phyloP scores from a whole-genome alignment of 2,797 vertebrate genomes.

The Ptychadena robeensis region DNA sequence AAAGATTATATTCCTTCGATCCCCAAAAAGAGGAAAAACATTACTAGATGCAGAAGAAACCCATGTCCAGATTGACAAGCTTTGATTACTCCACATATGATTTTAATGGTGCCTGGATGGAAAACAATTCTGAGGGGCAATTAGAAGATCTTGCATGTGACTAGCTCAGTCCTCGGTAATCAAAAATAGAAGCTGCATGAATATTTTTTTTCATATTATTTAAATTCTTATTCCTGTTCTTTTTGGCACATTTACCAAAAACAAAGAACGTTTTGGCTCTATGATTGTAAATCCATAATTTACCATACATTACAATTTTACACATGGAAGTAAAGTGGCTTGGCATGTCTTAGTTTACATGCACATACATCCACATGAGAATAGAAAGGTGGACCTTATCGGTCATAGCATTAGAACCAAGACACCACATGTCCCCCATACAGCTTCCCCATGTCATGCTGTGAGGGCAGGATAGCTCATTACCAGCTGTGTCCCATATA shows the following conservation, averaged over 20 bases:
- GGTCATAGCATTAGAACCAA: too few species aligned
- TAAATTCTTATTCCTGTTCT: too few species aligned
- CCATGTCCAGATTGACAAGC: background rate
- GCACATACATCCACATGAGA: background rate
- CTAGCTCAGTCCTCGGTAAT: background rate
- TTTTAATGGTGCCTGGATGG: too few species aligned
- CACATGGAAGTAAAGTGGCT: background rate
- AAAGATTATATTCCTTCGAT: too few species aligned
- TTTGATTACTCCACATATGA: background rate
- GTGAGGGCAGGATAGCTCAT: background rate
- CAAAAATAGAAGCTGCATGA: too few species aligned
- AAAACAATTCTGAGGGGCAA: too few species aligned
- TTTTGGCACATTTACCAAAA: too few species aligned
- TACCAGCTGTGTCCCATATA: conserved; percentile 90
- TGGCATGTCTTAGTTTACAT: background rate
- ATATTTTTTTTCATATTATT: too few species aligned
- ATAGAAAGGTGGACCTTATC: background rate
- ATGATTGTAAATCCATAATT: too few species aligned
- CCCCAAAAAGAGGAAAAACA: background rate
- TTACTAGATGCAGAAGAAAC: too few species aligned
- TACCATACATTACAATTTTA: too few species aligned
- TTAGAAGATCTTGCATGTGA: background rate
- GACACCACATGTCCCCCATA: conserved; percentile 86
- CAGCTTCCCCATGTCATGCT: conserved; percentile 82
- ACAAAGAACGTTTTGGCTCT: background rate